phyloP scores from a whole-genome alignment of 2,888 invertebrate species.

The Drosophila sordidula region DNA sequence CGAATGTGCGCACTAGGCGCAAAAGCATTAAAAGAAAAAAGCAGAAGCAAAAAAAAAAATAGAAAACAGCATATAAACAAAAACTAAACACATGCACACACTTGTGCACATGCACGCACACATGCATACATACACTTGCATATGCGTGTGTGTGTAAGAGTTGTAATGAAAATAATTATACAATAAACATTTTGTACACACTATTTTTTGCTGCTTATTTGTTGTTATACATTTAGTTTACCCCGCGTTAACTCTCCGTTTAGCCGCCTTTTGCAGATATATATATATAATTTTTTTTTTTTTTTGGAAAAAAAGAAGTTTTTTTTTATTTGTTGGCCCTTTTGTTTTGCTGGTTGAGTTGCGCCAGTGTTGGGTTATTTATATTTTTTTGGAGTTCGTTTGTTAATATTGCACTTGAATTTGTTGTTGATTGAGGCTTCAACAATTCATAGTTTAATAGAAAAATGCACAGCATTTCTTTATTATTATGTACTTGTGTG shows the following conservation, averaged over 20 bases:
- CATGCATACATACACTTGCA: slow-evolving; percentile 26
- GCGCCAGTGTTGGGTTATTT: slow-evolving; percentile 41
- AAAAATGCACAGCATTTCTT: slow-evolving; percentile 63
- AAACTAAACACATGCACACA: slow-evolving; percentile 55
- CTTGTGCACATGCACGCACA: slow-evolving; percentile 18
- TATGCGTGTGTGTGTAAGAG: slow-evolving; percentile 21
- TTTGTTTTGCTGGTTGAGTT: slow-evolving; percentile 57
- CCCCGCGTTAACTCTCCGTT: slow-evolving; percentile 37
- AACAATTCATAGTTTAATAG: slow-evolving; percentile 42
- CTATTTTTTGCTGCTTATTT: slow-evolving; percentile 30
- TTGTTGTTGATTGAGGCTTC: slow-evolving; percentile 38
- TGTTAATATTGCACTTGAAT: slow-evolving; percentile 58
- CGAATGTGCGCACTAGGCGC: slow-evolving; percentile 50
- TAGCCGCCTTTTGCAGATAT: slow-evolving; percentile 32
- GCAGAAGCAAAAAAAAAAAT: background rate
- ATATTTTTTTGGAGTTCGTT: slow-evolving; percentile 40
- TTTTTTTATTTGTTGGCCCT: slow-evolving; percentile 45
- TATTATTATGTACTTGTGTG: slow-evolving; percentile 67
- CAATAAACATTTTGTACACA: slow-evolving; percentile 69
- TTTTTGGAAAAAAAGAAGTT: slow-evolving; percentile 8
- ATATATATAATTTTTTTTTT: too few species aligned
- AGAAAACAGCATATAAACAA: slow-evolving; percentile 54
- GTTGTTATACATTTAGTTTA: slow-evolving; percentile 33
- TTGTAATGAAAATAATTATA: slow-evolving; percentile 71
- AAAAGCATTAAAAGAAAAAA: slow-evolving; percentile 11